A percentile compares a stretch with the other conserved stretches of the same genome.
These are phyloP conservation scores for Hyalella azteca DNA, from an alignment of 2,888 invertebrate genomes.

Conservation along the genomic window DNA sequence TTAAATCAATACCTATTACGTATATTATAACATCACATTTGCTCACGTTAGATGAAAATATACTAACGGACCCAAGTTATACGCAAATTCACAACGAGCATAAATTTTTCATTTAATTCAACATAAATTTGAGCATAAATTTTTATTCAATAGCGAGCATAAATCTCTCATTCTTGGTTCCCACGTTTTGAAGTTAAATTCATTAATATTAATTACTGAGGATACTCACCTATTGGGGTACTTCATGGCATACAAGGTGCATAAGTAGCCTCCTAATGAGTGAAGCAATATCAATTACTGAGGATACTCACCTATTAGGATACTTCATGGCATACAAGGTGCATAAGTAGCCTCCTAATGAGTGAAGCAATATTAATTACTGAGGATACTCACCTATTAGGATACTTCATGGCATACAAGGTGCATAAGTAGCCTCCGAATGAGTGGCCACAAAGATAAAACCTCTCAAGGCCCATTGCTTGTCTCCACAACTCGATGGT, in stretches of 20 bases:
- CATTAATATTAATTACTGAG: too few relatives aligned
- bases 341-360: slow-evolving; percentile 91
- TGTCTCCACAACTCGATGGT: slow-evolving; percentile 95
- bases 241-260: slow-evolving; percentile 83
- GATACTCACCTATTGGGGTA: slow-evolving; percentile 74
- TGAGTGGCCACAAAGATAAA: slow-evolving; percentile 91
- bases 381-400: slow-evolving; percentile 72
- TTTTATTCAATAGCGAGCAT: too few relatives aligned
- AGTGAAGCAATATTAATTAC: slow-evolving; percentile 89
- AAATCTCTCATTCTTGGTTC: too few relatives aligned
- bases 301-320: slow-evolving; percentile 71
- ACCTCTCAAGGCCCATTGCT: slow-evolving; percentile 82
- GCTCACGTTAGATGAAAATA: too few relatives aligned
- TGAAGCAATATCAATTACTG: slow-evolving; percentile 66
- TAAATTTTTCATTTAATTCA: too few relatives aligned
- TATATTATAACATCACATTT: too few relatives aligned
- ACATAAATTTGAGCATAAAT: too few relatives aligned
- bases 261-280: slow-evolving; percentile 92
- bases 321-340: slow-evolving; percentile 85
- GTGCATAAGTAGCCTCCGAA: slow-evolving; percentile 92
- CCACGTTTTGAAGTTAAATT: too few relatives aligned
- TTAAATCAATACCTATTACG: too few relatives aligned
- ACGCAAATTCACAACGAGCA: too few relatives aligned
- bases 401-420: slow-evolving; percentile 84
- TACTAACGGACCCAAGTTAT: too few relatives aligned